Base-by-base conservation (phyloP, 2,113 vertebrate genomes). In the Daboia siamensis region DNA sequence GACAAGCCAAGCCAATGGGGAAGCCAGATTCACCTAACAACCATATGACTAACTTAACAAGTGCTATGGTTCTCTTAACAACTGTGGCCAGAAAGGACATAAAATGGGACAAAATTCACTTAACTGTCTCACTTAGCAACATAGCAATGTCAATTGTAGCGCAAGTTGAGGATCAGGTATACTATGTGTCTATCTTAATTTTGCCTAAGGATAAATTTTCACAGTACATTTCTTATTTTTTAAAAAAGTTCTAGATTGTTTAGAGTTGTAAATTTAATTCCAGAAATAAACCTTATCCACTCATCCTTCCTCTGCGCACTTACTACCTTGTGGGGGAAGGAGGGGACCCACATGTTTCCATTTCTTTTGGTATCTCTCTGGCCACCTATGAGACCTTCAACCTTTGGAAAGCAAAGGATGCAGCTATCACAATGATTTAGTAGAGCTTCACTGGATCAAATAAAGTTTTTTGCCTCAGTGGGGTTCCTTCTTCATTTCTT, bases 181-280 rank as follows among this genome's bases (percentile, higher is more conserved):
- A 26, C 24, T 61, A 8, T 61, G 24, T 61, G 9, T 61, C 1
- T 29, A 11, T 29, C 59, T 61, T 69, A 64, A 64, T 92, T 1
- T 55, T 92, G 55, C 91, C 91, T 94, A 69, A 93, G 95, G 89
- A 69, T 54, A 23, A 61, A 74, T 46, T 33, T 61, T 89, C 8
- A 86, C 59, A 92, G 91, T 87, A 20, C 20, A 91, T 93, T 46
- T 26, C 46, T 48, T 46, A 39, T 52, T 39, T 48, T 54, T 86
- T 5, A 1, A 0, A 52, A 87, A 54, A 88, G 23, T 1, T 1
- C 0, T 85, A 8, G 5, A 88, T 57, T 69, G 86, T 80, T 90
- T 57, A 85, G 17, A 61, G 57, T 59, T 61, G 90, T 91, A 33
- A 39, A 90, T 84, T 29, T 89, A 33, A 92, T 59, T 64, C 91